A percentile compares a stretch with the other conserved stretches of the same genome.
Evolutionary conservation across 23 tunicate species (phyloP).

Genomic region (Trididemnum clinides): DNA sequence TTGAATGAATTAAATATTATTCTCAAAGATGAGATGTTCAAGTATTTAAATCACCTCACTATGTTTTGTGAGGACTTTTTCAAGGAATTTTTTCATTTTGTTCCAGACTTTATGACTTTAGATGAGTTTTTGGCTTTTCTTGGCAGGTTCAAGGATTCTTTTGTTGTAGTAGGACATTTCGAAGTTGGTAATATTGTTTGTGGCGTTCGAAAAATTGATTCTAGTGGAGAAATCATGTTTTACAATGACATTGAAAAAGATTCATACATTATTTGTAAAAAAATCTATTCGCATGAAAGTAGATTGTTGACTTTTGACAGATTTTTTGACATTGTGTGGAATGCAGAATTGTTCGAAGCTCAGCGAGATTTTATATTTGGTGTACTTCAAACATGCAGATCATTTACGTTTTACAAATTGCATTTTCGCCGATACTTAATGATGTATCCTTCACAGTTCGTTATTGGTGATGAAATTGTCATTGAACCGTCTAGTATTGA

Average conservation of each 20-base stretch:
- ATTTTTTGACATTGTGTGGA: background rate
- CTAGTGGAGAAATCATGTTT: background rate
- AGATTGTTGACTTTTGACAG: background rate
- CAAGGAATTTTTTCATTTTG: background rate
- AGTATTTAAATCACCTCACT: background rate
- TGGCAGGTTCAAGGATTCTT: background rate
- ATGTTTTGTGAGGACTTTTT: slow-evolving; percentile 1
- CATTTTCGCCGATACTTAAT: slow-evolving; percentile 24
- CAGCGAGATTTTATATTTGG: slow-evolving; percentile 37
- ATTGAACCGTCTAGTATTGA: too few species aligned
- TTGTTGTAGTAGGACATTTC: slow-evolving; percentile 29
- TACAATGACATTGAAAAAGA: background rate
- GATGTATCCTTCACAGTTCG: slow-evolving; percentile 29
- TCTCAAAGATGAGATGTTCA: background rate
- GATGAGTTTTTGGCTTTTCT: slow-evolving; percentile 6
- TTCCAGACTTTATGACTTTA: background rate
- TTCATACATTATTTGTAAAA: background rate
- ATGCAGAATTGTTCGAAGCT: background rate
- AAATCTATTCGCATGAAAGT: background rate
- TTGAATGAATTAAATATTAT: background rate
- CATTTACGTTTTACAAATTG: background rate
- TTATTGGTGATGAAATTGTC: background rate
- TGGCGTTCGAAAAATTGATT: background rate
- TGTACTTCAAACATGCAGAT: background rate
- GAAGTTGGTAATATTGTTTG: slow-evolving; percentile 2